Evolutionary conservation across 1,140 invertebrate genomes (phyloP), one percentile per base, ranked within the genome.

Genomic region (Heterodera carotae): DNA sequence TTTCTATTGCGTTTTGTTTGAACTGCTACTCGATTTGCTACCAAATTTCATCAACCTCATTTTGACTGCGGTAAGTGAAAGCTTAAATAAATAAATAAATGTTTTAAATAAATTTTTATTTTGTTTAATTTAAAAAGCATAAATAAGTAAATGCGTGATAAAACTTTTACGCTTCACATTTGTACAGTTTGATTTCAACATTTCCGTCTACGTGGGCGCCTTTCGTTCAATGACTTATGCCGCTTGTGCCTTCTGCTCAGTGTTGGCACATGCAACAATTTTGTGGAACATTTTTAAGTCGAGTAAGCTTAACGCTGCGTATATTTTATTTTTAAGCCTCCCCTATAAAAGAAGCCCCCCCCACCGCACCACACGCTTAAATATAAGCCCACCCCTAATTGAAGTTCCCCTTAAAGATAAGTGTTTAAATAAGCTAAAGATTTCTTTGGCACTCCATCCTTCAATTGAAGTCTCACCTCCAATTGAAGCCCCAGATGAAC

Each of bases 181-280:
- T 0, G 12, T 22, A 43, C 39, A 25, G 29, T 68, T 76, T 67
- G 48, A 76, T 34, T 68, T 76, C 59, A 76, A 76, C 60, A 59
- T 76, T 27, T 76, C 75, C 29, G 59, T 67, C 29, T 76, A 76
- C 34, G 75, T 76, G 53, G 75, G 75, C 22, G 75, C 75, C 15
- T 76, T 76, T 69, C 75, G 75, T 59, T 76, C 75, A 56, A 34
- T 76, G 43, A 76, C 75, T 10, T 76, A 59, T 59, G 66, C 34
- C 36, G 22, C 36, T 4, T 29, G 70, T 25, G 25, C 75, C 10
- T 56, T 76, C 59, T 69, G 59, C 36, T 66, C 59, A 22, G 25
- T 66, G 25, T 34, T 75, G 36, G 60, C 75, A 4, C 75, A 76
- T 22, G 76, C 75, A n/a, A 56, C 27, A 43, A 67, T 76, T 25